Conservation (phyloP, 1,140 invertebrate genomes). For the Ditylenchus dipsaci region DNA sequence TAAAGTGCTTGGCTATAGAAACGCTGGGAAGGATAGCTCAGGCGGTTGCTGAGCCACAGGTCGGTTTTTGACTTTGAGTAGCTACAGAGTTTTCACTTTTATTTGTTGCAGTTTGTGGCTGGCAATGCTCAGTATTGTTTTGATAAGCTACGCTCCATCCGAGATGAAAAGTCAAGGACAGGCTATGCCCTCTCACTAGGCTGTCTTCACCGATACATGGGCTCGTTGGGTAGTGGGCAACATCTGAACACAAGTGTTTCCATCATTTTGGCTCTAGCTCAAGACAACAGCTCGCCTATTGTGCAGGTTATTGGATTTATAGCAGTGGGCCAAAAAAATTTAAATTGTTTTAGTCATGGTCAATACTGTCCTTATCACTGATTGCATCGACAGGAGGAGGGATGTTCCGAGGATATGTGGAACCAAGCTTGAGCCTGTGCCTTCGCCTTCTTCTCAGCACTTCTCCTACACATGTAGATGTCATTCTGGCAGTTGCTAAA, state of each 20-base stretch:
- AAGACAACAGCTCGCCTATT: constrained; percentile 80
- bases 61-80: constrained; percentile 5
- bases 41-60: constrained; percentile 71
- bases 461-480: constrained; percentile 80
- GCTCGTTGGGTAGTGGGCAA: constrained; percentile 79
- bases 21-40: constrained; percentile 81
- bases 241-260: constrained; percentile 87
- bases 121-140: constrained; percentile 84
- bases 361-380: constrained; percentile 84
- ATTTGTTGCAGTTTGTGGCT: constrained; percentile 72
- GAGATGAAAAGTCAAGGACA: constrained; percentile 78
- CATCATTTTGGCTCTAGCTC: constrained; percentile 84
- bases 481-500: constrained; percentile 89
- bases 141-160: constrained; percentile 76
- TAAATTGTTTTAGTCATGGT: constrained; percentile 73
- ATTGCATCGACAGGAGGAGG: constrained; percentile 95
- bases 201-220: constrained; percentile 81
- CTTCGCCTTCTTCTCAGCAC: constrained; percentile 82
- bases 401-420: constrained; percentile 94
- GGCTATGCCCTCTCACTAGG: constrained; percentile 87
- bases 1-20: constrained; percentile 75
- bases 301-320: constrained; percentile 69
- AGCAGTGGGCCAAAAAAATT: no score
- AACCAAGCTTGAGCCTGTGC: constrained; percentile 80
- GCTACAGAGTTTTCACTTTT: neutral